Base-by-base conservation (phyloP, 2,113 vertebrate genomes). In the Eclectus roratus region DNA sequence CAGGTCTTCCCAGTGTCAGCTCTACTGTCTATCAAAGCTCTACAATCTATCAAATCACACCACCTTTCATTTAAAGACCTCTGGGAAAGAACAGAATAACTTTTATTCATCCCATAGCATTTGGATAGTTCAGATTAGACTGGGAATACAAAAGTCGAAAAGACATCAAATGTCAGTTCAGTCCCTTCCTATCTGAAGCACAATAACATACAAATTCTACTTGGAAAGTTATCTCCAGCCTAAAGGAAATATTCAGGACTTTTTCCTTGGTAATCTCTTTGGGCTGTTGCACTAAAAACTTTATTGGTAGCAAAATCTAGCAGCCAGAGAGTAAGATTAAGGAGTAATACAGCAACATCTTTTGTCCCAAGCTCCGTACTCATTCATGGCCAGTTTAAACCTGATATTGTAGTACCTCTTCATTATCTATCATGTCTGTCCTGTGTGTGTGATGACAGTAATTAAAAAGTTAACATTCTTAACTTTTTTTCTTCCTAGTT, bases 1-100 rank as follows among this genome's bases (percentile, higher is more conserved):
- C 64, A 70, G 23, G 17, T 69, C 39, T 86, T 69, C 17, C 11
- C 0, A 0, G 25, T 64, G 31, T 17, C 43, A 56, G 23, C 4
- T 18, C 18, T 18, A 11, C 10, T 49, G 11, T n/a, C 27, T 37
- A 10, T 27, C 41, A 60, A 46, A 55, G 23, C 6, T 17, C 20
- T 18, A 11, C 12, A 56, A 8, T n/a, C 29, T n/a, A 10, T 21
- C 37, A 60, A 46, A 50, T 64, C 8, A 21, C 11, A 52, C 5
- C 6, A 41, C 7, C 24, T 65, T 41, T 29, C 19, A 69, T 79
- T 80, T 43, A 55, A 61, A 80, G n/a, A 29, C 3, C 3, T 49
- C 13, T 52, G 17, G 55, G 20, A 70, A 84, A 70, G 70, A 9
- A 17, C 10, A 47, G 29, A 65, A 56, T 49, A 88, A 77, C 6